Conservation (phyloP, 2,888 invertebrate species). For the Adela reaumurella region DNA sequence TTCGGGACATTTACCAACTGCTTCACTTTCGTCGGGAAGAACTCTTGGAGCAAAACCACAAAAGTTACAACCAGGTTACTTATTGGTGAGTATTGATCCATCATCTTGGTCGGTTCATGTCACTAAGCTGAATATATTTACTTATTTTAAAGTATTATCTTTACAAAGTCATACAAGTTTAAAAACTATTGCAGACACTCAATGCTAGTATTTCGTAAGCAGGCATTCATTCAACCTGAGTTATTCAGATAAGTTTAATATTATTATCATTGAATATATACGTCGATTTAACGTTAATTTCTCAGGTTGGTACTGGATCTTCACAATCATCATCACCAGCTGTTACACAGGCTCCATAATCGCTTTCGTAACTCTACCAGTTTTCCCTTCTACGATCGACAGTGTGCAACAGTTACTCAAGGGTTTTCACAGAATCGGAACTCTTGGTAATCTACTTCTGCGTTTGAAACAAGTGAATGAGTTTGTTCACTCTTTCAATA, state of each 20-base stretch:
- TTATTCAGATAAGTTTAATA: too few species aligned
- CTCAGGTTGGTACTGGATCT: conserved; percentile 77
- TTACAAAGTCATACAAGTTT: too few species aligned
- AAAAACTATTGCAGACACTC: too few species aligned
- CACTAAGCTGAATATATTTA: too few species aligned
- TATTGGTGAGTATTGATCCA: conserved; percentile 67
- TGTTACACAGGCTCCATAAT: conserved; percentile 83
- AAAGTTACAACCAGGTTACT: conserved; percentile 68
- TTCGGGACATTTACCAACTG: conserved; percentile 83
- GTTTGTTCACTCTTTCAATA: too few species aligned
- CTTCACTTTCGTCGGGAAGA: conserved; percentile 66
- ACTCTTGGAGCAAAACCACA: conserved; percentile 67
- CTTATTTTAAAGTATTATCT: too few species aligned
- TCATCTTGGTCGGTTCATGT: too few species aligned
- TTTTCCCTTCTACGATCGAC: conserved; percentile 72
- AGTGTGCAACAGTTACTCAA: conserved; percentile 62
- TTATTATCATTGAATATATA: too few species aligned
- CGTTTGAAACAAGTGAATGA: too few species aligned
- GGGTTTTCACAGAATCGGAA: conserved; percentile 68
- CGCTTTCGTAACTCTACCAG: conserved; percentile 76
- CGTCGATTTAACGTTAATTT: conserved; percentile 6
- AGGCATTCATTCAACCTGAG: too few species aligned
- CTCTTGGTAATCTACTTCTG: conserved; percentile 59
- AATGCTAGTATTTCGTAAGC: too few species aligned
- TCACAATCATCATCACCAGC: conserved; percentile 79